A percentile compares a stretch with the other conserved stretches of the same genome.
Evolutionary conservation across 2,797 vertebrate species (phyloP).

Genomic region (Sciurus carolinensis): DNA sequence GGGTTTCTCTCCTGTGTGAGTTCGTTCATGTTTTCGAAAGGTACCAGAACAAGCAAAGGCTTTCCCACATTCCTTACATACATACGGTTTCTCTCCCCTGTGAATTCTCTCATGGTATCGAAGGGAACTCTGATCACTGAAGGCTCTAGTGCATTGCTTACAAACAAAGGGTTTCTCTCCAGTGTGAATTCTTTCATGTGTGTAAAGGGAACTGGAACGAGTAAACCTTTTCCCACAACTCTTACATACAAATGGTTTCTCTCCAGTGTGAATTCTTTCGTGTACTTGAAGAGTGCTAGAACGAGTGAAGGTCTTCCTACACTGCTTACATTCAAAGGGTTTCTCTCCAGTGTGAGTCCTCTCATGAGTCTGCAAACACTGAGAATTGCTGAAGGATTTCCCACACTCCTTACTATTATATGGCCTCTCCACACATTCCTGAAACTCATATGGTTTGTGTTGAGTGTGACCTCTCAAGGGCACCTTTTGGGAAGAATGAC

Average conservation of each 20-base stretch:
- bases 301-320: neutral
- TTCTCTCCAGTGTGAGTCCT: neutral
- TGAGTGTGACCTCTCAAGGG: neutral
- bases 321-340: neutral
- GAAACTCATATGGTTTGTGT: too few relatives aligned
- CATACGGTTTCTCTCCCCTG: too few relatives aligned
- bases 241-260: neutral
- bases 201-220: neutral
- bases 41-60: neutral
- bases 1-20: neutral
- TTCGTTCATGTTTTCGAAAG: neutral
- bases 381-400: too few relatives aligned
- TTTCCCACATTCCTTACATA: neutral
- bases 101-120: neutral
- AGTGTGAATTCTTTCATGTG: neutral
- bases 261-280: neutral
- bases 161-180: neutral
- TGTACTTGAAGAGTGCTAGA: neutral
- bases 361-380: neutral
- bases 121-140: too few relatives aligned
- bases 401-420: too few relatives aligned
- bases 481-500: neutral
- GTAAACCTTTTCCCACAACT: neutral
- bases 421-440: too few relatives aligned
- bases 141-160: too few relatives aligned